These are phyloP conservation scores for Octodon degus DNA, from an alignment of 2,113 vertebrate genomes.

Conservation along the genomic window DNA sequence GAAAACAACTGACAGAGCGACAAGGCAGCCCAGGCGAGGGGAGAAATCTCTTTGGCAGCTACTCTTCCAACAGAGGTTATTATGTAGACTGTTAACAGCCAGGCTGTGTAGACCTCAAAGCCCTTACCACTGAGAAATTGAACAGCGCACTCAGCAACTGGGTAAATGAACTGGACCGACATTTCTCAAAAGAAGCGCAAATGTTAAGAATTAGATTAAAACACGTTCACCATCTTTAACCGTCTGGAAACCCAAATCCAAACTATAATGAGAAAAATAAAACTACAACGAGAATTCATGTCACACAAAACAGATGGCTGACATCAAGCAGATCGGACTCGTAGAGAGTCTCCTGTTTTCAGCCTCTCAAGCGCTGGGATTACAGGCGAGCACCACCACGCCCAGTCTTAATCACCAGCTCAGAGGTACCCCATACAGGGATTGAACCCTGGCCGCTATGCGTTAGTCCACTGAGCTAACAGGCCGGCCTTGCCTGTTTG, in stretches of 20 bases:
- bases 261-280: neutral
- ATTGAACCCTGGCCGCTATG: no score
- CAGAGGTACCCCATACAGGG: no score
- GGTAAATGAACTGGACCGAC: neutral
- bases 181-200: neutral
- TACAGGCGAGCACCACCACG: no score
- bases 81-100: neutral
- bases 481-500: neutral
- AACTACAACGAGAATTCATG: neutral
- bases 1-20: no score
- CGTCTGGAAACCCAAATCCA: neutral
- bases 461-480: no score
- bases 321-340: no score
- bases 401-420: no score
- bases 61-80: neutral
- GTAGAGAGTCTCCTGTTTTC: no score
- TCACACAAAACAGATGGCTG: neutral
- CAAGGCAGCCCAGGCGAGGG: no score
- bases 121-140: neutral
- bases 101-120: neutral
- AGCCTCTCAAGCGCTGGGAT: no score
- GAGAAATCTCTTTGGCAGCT: neutral
- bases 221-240: neutral
- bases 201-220: neutral
- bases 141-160: neutral